Conservation (phyloP, 1,140 invertebrate species). For the Patella vulgata region DNA sequence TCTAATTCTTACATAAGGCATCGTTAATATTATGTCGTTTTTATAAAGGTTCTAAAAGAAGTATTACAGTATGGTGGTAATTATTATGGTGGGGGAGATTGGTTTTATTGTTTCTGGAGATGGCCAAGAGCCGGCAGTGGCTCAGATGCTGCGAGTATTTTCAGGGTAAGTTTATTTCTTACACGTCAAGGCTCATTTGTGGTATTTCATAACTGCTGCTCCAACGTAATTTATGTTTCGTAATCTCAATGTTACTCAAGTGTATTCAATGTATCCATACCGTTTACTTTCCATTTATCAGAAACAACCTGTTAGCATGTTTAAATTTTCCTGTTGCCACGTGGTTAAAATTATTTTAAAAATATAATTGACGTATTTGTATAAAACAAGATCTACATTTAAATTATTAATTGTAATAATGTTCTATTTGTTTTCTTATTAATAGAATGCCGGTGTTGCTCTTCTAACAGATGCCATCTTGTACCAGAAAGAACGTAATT, state of each 20-base stretch:
- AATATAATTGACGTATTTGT: not conserved
- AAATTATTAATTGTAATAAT: not conserved
- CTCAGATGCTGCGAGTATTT: constrained; percentile 36
- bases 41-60: too few relatives aligned
- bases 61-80: too few relatives aligned
- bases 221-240: not conserved
- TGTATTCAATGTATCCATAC: not conserved
- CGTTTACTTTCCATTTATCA: not conserved
- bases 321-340: too few relatives aligned
- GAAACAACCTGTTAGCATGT: not conserved
- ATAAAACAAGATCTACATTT: not conserved
- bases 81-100: too few relatives aligned
- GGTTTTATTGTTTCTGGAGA: too few relatives aligned
- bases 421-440: constrained; percentile 9
- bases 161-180: constrained; percentile 26
- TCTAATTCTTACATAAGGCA: too few relatives aligned
- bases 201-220: too few relatives aligned
- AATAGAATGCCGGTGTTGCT: constrained; percentile 53
- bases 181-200: not conserved
- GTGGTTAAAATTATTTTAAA: not conserved
- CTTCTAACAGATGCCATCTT: constrained; percentile 53
- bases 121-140: too few relatives aligned
- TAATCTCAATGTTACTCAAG: not conserved
- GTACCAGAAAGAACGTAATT: constrained; percentile 37
- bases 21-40: too few relatives aligned